Evolutionary conservation across 2,797 vertebrate species (phyloP).

Genomic region (Brotula barbata): DNA sequence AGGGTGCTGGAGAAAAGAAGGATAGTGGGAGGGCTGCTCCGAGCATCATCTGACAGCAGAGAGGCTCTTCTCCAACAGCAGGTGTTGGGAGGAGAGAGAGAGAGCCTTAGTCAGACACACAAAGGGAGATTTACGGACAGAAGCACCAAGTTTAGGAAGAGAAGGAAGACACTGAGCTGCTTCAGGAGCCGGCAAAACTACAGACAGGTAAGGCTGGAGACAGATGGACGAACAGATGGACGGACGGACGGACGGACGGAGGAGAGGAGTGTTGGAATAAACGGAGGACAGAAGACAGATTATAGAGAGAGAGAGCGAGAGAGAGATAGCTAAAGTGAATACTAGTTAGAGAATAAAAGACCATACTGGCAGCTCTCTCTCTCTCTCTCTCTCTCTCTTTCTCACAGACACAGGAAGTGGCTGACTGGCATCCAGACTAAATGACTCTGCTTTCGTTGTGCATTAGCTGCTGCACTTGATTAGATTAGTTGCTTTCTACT

Average conservation of each 20-base stretch:
- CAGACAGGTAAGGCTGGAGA: slow-evolving; percentile 44
- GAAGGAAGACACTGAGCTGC: slow-evolving; percentile 44
- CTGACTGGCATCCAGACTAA: slow-evolving; percentile 59
- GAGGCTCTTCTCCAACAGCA: slow-evolving; percentile 69
- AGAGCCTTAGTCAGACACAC: slow-evolving; percentile 55
- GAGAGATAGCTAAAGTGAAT: slow-evolving; percentile 2
- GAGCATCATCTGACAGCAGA: slow-evolving; percentile 68
- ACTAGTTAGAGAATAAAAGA: slow-evolving; percentile 6
- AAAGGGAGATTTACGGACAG: slow-evolving; percentile 39
- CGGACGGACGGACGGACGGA: no score
- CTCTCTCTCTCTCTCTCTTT: slow-evolving; percentile 22
- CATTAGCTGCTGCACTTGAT: slow-evolving; percentile 71
- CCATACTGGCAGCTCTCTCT: slow-evolving; percentile 11
- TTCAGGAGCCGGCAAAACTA: slow-evolving; percentile 45
- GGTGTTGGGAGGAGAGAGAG: slow-evolving; percentile 64
- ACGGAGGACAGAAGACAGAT: no score
- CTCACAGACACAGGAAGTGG: slow-evolving; percentile 43
- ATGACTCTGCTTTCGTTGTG: slow-evolving; percentile 68
- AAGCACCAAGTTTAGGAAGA: slow-evolving; percentile 52
- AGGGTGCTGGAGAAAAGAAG: slow-evolving; percentile 38
- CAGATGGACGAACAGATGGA: no score
- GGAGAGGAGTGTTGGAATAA: slow-evolving; percentile 10
- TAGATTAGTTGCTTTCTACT: slow-evolving; percentile 67
- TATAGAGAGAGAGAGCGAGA: slow-evolving; percentile 19
- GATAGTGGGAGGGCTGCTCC: slow-evolving; percentile 49